phyloP scores from a whole-genome alignment of 2,888 invertebrate genomes.

The Idaea dimidiata region DNA sequence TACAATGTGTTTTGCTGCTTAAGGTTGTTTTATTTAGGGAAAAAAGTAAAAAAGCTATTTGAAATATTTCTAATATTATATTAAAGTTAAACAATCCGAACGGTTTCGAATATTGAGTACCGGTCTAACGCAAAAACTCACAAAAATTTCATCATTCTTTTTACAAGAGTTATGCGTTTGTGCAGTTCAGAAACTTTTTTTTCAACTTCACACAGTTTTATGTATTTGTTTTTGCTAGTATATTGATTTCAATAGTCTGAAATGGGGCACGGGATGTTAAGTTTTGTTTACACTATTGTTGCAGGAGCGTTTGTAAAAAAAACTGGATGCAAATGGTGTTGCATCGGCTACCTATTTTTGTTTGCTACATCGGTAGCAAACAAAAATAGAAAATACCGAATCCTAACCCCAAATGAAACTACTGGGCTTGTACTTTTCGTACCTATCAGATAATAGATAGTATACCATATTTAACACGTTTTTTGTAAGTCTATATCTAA shows the following conservation, averaged over 20 bases:
- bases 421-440: no score
- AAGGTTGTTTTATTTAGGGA: no score
- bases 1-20: no score
- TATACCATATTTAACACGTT: no score
- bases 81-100: neutral
- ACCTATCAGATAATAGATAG: no score
- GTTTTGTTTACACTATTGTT: slow-evolving; percentile 17
- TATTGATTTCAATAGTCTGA: slow-evolving; percentile 28
- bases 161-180: slow-evolving; percentile 21
- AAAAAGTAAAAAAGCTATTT: no score
- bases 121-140: slow-evolving; percentile 12
- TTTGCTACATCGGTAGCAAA: no score
- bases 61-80: neutral
- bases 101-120: neutral
- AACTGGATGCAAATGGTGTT: neutral
- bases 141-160: slow-evolving; percentile 26
- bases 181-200: slow-evolving; percentile 25
- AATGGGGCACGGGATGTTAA: slow-evolving; percentile 19
- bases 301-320: slow-evolving; percentile 1
- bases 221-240: slow-evolving; percentile 22
- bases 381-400: no score
- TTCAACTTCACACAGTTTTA: slow-evolving; percentile 18
- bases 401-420: no score
- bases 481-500: no score
- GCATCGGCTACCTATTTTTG: no score